A percentile compares a stretch with the other conserved stretches of the same genome.
phyloP scores from a whole-genome alignment of 2,888 invertebrate genomes.

The Yponomeuta sedellus region DNA sequence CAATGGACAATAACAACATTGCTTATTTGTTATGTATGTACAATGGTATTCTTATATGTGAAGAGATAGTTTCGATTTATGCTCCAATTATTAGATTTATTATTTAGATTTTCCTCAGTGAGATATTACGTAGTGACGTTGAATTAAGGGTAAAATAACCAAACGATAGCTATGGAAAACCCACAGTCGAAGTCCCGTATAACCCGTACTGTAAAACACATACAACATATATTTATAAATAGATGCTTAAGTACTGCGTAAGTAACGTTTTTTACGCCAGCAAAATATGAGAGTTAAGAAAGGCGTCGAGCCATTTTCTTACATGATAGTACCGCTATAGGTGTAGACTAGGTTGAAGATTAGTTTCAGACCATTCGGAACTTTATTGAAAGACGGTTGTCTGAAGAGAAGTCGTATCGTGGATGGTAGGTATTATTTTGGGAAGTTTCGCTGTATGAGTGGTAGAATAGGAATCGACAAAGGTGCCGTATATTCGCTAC shows the following conservation, averaged over 20 bases:
- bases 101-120: too few relatives aligned
- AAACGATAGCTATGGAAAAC: too few relatives aligned
- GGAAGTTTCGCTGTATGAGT: background rate
- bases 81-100: too few relatives aligned
- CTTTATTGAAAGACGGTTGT: background rate
- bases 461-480: background rate
- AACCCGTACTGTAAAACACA: too few relatives aligned
- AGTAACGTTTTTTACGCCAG: background rate
- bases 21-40: too few relatives aligned
- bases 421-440: background rate
- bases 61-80: too few relatives aligned
- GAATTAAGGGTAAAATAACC: too few relatives aligned
- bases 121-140: too few relatives aligned
- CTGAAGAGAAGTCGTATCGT: background rate
- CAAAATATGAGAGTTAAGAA: background rate
- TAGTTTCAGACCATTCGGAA: background rate
- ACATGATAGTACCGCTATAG: background rate
- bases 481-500: background rate
- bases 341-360: background rate
- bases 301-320: background rate
- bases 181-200: too few relatives aligned
- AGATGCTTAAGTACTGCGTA: background rate
- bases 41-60: too few relatives aligned
- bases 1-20: too few relatives aligned
- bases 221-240: background rate